Evolutionary conservation across 2,797 vertebrate genomes (phyloP), one percentile per base, ranked within the genome.

Genomic region (Botia almorhae): DNA sequence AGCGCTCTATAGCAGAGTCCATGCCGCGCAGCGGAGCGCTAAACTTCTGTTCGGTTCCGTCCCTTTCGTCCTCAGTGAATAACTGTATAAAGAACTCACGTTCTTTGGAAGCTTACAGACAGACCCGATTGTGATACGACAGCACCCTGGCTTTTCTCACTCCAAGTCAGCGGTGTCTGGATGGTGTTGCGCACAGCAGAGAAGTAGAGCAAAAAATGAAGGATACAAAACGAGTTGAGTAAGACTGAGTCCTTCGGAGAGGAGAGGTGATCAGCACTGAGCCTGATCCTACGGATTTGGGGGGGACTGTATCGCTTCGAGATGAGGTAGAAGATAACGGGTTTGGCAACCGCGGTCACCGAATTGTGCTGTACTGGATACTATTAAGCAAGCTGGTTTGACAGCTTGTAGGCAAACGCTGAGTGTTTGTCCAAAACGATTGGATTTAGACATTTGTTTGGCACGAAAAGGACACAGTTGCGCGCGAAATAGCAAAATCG

Each of bases 331-430:
- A 19, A 60, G 53, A 82, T 80, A 56, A 71, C 74, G 81, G 67
- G 33, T 3, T 76, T 82, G 56, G 51, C 63, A 56, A 55, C 33
- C 68, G 39, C 36, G 69, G 68, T 65, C 50, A 51, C 16, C 29
- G 75, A 67, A 75, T 60, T 58, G 74, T 26, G 39, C 56, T 46
- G 43, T 7, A 23, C 86, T 87, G 87, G 85, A 88, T 85, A 83
- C 56, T 26, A 60, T 81, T 86, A 82, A 36, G 16, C 61, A 64
- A 64, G 81, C 78, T 83, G 88, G 76, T 83, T 63, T 82, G 64
- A 81, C 83, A 85, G 85, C 88, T 83, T 76, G 79, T 78, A 89
- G 87, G 87, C 93, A 94, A 93, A 92, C 93, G 91, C 82, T 76
- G 73, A 77, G 11, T 87, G 75, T 74, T 69, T 77, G 53, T 79